phyloP scores from a whole-genome alignment of 1,140 invertebrate genomes.

The Rhyzopertha dominica region DNA sequence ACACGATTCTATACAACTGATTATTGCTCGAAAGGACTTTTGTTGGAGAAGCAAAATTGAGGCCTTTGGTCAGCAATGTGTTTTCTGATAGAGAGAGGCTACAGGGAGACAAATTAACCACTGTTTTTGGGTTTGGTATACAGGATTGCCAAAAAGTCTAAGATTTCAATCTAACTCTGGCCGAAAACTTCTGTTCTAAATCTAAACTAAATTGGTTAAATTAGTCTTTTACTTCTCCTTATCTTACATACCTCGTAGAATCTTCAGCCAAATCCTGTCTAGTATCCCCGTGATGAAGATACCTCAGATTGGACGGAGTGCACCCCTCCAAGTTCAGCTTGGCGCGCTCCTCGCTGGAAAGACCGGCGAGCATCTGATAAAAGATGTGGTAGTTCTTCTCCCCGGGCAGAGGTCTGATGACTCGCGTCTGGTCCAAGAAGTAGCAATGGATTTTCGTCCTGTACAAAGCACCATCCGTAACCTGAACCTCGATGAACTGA shows the following conservation, averaged over 20 bases:
- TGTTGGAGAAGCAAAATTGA: too few relatives aligned
- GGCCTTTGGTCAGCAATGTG: too few relatives aligned
- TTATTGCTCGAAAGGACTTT: too few relatives aligned
- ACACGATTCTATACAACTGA: too few relatives aligned
- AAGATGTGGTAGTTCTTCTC: conserved; percentile 98
- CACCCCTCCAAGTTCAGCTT: conserved; percentile 83
- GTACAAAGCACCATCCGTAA: conserved; percentile 91
- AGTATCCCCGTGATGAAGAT: conserved; percentile 71
- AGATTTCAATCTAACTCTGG: too few relatives aligned
- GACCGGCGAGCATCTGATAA: conserved; percentile 92
- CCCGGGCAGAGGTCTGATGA: conserved; percentile 75
- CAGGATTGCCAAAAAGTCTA: too few relatives aligned
- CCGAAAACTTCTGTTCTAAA: too few relatives aligned
- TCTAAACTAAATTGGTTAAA: too few relatives aligned
- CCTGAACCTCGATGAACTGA: conserved; percentile 94
- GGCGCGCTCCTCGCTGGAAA: conserved; percentile 78
- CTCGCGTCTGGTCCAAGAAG: conserved; percentile 88
- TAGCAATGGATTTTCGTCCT: conserved; percentile 95
- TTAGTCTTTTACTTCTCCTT: too few relatives aligned
- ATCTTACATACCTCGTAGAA: conserved; percentile 49
- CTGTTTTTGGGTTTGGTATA: too few relatives aligned
- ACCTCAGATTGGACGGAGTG: conserved; percentile 71
- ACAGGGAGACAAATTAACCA: too few relatives aligned
- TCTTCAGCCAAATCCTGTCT: conserved; percentile 73
- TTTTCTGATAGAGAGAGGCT: too few relatives aligned